phyloP scores from a whole-genome alignment of 2,113 vertebrate species.

The Zosterops hypoxanthus region DNA sequence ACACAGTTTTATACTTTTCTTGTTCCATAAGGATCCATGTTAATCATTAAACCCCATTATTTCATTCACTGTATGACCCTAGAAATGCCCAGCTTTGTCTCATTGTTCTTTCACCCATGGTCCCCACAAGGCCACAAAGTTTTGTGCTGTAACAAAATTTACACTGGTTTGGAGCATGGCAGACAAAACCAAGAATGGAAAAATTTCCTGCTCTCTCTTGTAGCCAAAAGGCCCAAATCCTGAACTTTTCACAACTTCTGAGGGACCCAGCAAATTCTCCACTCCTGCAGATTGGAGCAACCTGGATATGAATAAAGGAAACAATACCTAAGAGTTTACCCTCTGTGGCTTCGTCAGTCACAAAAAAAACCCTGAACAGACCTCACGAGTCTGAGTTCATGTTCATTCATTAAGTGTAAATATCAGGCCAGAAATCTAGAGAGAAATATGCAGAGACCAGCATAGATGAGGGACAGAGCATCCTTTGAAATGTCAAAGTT shows the following conservation, averaged over 20 bases:
- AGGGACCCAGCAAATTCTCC: neutral
- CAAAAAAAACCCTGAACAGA: neutral
- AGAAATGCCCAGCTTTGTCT: neutral
- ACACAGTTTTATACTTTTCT: too few relatives aligned
- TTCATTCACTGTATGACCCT: neutral
- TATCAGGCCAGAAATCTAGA: conserved; percentile 31
- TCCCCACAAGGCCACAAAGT: neutral
- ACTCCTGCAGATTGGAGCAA: neutral
- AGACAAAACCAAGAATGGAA: neutral
- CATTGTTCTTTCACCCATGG: neutral
- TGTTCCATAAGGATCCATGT: too few relatives aligned
- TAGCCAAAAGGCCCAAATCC: neutral
- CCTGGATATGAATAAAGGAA: neutral
- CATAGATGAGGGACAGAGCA: neutral
- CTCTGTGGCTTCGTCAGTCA: neutral
- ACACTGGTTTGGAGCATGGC: neutral
- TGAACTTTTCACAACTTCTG: neutral
- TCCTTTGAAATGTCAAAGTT: conserved; percentile 3
- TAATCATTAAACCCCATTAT: neutral
- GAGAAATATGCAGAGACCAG: neutral
- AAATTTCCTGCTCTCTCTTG: accelerated
- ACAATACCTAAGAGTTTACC: neutral
- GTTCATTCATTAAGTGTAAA: conserved; percentile 49
- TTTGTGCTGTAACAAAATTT: neutral
- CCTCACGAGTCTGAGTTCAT: neutral